Conservation (phyloP, 2,113 vertebrate genomes). For the Phrynosoma platyrhinos region DNA sequence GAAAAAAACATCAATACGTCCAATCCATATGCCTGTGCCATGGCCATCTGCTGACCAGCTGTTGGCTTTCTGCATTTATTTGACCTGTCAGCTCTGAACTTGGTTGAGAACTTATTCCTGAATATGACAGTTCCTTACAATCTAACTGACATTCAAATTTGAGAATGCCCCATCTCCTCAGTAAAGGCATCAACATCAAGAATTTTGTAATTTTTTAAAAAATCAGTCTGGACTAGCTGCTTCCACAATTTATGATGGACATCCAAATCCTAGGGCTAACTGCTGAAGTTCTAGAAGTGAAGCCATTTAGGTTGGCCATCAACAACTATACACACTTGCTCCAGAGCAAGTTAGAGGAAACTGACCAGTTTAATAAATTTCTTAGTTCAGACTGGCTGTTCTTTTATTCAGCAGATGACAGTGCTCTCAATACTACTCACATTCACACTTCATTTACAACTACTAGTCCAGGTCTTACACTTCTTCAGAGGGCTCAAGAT, state of each 20-base stretch:
- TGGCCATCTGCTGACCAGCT: conserved; percentile 39
- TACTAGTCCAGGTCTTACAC: neutral
- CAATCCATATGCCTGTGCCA: conserved; percentile 9
- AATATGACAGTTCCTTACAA: conserved; percentile 3
- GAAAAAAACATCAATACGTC: conserved; percentile 14
- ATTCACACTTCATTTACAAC: neutral
- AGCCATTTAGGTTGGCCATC: neutral
- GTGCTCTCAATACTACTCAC: neutral
- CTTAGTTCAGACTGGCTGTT: neutral
- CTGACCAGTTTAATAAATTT: neutral
- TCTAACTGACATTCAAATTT: neutral
- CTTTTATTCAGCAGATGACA: neutral
- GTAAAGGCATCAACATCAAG: neutral
- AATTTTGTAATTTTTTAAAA: neutral
- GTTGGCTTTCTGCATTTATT: conserved; percentile 36
- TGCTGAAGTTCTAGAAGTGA: neutral
- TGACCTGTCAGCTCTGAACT: conserved; percentile 8
- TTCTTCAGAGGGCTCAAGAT: neutral
- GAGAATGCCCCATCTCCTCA: neutral
- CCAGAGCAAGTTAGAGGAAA: neutral
- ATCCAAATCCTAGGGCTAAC: neutral
- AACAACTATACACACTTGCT: neutral
- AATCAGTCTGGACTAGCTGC: neutral
- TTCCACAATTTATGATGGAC: neutral
- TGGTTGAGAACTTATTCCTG: conserved; percentile 10